Base-by-base conservation (phyloP, 1,140 invertebrate genomes). In the Panagrolaimus sp. region DNA sequence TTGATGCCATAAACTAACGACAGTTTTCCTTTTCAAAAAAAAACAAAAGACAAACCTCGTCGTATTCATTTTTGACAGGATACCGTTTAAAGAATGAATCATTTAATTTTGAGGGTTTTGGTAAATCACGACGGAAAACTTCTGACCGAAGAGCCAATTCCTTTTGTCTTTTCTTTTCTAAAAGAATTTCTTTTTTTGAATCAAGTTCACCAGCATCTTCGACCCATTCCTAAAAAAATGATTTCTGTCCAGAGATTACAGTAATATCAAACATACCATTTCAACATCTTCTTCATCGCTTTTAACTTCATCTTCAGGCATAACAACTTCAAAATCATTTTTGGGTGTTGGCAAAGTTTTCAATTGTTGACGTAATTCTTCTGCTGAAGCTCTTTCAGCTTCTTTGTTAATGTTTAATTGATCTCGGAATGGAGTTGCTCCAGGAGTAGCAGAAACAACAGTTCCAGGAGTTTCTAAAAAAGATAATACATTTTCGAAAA, bases 321-420 rank as follows among this genome's bases (percentile, higher is more conserved):
- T 90, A 48, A 98, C 93, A 82, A 99, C 96, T 85, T 98, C 95
- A 85, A 95, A 98, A 85, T 98, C 95, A 84, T 98, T 98, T 71
- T 90, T 90, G 0, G 96, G 96, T 32, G 88, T 83, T 5, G 96
- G 96, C 67, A 99, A 85, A 10, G 89, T 85, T 43, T 88, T 89
- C 14, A 98, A 84, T 1, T 90, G 90, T 67, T 88, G 87, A 55
- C 88, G 87, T 10, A 98, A 86, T 52, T 91, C 88, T 58, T 90
- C 88, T 12, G 46, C 45, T 12, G 55, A 80, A 32, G 82, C 72
- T 28, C 72, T 88, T 14, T 90, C 73, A 44, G 76, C 78, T 62
- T 94, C 91, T 2, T 90, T 88, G 85, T 98, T 98, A 62, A 98
- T 98, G 77, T 90, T 95, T 7, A 98, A 85, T 80, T 96, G 96